A percentile compares a stretch with the other conserved stretches of the same genome.
phyloP scores from a whole-genome alignment of 1,140 invertebrate species.

The Stegodyphus dumicola region DNA sequence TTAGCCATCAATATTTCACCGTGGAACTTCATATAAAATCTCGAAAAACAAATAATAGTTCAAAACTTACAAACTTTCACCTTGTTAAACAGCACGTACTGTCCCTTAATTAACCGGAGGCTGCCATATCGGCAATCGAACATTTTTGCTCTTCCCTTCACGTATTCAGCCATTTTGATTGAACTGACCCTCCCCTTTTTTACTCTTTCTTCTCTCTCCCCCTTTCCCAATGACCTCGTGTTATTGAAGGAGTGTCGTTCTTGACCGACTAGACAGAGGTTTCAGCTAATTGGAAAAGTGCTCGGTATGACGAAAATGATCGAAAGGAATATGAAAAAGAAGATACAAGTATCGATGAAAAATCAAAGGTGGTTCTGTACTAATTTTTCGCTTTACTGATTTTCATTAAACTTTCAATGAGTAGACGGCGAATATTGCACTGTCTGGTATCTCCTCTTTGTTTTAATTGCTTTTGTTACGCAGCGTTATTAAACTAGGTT shows the following conservation, averaged over 20 bases:
- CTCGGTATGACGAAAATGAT: slow-evolving; percentile 37
- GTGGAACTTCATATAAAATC: neutral
- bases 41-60: slow-evolving; percentile 31
- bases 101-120: slow-evolving; percentile 41
- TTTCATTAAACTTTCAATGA: slow-evolving; percentile 51
- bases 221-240: neutral
- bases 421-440: neutral
- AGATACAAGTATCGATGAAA: slow-evolving; percentile 33
- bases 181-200: slow-evolving; percentile 5
- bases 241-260: neutral
- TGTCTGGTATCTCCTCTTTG: neutral
- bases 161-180: slow-evolving; percentile 32
- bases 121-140: slow-evolving; percentile 45
- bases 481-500: slow-evolving; percentile 32
- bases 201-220: neutral
- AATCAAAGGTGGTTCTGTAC: slow-evolving; percentile 29
- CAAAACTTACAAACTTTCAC: slow-evolving; percentile 39
- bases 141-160: slow-evolving; percentile 14
- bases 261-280: slow-evolving; percentile 30
- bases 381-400: slow-evolving; percentile 54
- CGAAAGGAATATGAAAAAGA: slow-evolving; percentile 12
- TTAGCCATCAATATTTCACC: slow-evolving; percentile 33
- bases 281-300: slow-evolving; percentile 48
- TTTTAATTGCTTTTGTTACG: slow-evolving; percentile 54
- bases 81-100: slow-evolving; percentile 36